Conservation (phyloP, 2,888 invertebrate species). For the Hypomecis atomaria region DNA sequence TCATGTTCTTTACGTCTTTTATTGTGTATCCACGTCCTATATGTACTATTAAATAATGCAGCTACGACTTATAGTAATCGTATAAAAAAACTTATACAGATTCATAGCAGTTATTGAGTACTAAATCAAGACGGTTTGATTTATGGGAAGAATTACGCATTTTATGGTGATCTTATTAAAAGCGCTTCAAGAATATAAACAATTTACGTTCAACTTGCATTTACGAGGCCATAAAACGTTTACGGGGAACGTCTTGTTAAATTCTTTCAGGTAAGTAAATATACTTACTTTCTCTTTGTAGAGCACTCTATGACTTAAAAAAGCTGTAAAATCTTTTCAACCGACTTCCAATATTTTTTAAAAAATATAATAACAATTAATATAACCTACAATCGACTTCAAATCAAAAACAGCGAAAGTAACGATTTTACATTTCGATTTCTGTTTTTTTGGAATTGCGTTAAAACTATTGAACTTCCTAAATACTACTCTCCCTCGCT, state of each 20-base stretch:
- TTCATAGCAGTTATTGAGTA: constrained; percentile 18
- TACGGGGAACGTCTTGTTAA: constrained; percentile 38
- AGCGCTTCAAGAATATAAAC: constrained; percentile 38
- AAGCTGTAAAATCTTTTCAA: no score
- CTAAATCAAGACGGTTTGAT: constrained; percentile 26
- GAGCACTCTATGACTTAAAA: neutral
- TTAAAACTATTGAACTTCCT: no score
- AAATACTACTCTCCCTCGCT: no score
- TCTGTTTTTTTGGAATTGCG: no score
- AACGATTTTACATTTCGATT: no score
- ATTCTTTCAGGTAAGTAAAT: constrained; percentile 37
- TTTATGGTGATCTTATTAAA: constrained; percentile 38
- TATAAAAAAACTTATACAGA: constrained; percentile 4
- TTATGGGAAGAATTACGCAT: constrained; percentile 31
- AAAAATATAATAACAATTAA: no score
- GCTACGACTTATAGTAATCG: constrained; percentile 7
- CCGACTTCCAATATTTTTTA: no score
- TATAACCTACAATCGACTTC: no score
- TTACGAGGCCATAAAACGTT: constrained; percentile 43
- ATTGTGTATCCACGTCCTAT: no score
- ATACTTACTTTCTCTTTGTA: constrained; percentile 14
- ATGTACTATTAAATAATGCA: neutral
- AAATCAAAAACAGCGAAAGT: no score
- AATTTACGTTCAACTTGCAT: constrained; percentile 43
- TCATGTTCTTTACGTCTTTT: neutral